Conservation (phyloP, 2,113 vertebrate genomes). For the Rhizomys pruinosus region DNA sequence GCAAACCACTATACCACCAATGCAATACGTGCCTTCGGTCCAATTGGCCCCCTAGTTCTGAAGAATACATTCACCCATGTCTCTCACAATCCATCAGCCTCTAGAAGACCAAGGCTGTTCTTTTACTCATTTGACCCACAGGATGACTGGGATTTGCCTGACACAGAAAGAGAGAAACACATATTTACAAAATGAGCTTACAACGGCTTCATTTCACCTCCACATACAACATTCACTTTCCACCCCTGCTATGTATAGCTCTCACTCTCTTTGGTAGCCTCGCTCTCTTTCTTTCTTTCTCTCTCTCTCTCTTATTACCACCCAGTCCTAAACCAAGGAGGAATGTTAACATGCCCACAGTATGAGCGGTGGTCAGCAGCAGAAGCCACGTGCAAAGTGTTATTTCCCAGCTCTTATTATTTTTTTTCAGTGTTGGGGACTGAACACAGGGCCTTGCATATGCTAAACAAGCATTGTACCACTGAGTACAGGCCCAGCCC, state of each 20-base stretch:
- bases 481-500: too few relatives aligned
- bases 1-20: neutral
- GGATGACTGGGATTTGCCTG: neutral
- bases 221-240: neutral
- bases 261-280: neutral
- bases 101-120: neutral
- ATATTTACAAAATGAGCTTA: slow-evolving; percentile 27
- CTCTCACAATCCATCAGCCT: neutral
- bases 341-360: neutral
- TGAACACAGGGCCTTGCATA: too few relatives aligned
- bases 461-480: too few relatives aligned
- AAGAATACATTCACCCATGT: neutral
- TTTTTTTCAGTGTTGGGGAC: too few relatives aligned
- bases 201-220: neutral
- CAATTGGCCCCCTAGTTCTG: neutral
- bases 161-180: neutral
- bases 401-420: neutral
- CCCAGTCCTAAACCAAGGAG: neutral
- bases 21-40: neutral
- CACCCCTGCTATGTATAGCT: neutral
- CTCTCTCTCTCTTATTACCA: neutral
- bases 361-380: neutral
- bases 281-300: neutral
- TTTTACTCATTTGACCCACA: neutral
- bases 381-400: neutral